phyloP scores from a whole-genome alignment of 2,888 invertebrate genomes.

The Sarcophaga rosellei region DNA sequence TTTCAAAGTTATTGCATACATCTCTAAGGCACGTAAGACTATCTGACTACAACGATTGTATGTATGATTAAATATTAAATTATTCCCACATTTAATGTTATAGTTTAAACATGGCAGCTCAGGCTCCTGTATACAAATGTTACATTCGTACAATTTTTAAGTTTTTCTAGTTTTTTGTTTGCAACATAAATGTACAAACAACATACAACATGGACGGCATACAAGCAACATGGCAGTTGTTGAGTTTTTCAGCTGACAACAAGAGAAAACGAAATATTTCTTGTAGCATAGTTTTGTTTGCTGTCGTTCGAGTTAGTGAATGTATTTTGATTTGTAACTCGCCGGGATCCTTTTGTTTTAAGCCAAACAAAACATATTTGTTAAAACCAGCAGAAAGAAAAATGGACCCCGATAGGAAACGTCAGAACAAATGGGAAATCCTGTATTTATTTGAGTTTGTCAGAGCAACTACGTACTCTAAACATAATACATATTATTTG shows the following conservation, averaged over 20 bases:
- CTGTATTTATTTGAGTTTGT: too few relatives aligned
- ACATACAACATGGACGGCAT: slow-evolving; percentile 59
- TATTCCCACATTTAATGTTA: neutral
- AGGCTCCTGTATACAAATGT: slow-evolving; percentile 35
- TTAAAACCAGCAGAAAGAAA: slow-evolving; percentile 1
- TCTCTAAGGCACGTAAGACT: too few relatives aligned
- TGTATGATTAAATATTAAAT: too few relatives aligned
- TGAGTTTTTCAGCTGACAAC: slow-evolving; percentile 57
- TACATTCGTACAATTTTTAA: slow-evolving; percentile 36
- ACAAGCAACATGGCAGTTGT: slow-evolving; percentile 63
- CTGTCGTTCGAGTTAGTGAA: slow-evolving; percentile 62
- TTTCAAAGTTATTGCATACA: too few relatives aligned
- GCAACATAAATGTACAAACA: slow-evolving; percentile 59
- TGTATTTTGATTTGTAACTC: slow-evolving; percentile 67
- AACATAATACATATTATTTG: too few relatives aligned
- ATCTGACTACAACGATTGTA: too few relatives aligned
- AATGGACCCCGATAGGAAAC: slow-evolving; percentile 17
- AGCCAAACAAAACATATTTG: slow-evolving; percentile 43
- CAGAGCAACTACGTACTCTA: too few relatives aligned
- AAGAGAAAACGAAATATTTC: slow-evolving; percentile 64
- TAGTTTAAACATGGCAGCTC: neutral
- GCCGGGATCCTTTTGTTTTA: slow-evolving; percentile 64
- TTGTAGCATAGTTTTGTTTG: slow-evolving; percentile 63
- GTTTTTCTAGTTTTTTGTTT: slow-evolving; percentile 50
- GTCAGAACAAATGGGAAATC: neutral